A percentile compares a stretch with the other conserved stretches of the same genome.
phyloP scores from a whole-genome alignment of 1,140 invertebrate species.

The Bilobella aurantiaca region DNA sequence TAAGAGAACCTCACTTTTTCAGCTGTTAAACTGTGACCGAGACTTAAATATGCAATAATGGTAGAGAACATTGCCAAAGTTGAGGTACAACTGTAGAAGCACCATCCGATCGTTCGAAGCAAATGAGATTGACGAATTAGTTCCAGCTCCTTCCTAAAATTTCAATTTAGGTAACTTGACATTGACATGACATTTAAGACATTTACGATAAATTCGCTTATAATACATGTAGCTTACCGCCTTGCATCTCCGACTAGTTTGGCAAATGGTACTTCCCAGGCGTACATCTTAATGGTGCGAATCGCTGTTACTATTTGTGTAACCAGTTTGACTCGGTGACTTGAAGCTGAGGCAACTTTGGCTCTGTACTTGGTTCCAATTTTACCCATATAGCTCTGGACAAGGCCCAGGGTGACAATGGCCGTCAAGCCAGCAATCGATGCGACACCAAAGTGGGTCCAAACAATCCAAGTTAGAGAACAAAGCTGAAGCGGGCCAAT shows the following conservation, averaged over 20 bases:
- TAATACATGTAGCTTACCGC: neutral
- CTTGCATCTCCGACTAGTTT: neutral
- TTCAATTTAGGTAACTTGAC: neutral
- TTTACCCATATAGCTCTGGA: neutral
- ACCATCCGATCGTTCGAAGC: neutral
- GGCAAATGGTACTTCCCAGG: conserved; percentile 17
- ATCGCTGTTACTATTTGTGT: conserved; percentile 12
- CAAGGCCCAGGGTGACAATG: neutral
- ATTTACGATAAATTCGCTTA: neutral
- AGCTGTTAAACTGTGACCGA: conserved; percentile 40
- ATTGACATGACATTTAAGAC: no score
- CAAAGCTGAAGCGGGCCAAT: neutral
- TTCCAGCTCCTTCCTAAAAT: neutral
- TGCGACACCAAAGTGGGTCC: neutral
- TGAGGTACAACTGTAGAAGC: conserved; percentile 30
- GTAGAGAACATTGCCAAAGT: conserved; percentile 43
- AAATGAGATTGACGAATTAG: neutral
- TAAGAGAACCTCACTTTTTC: conserved; percentile 38
- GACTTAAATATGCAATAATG: conserved; percentile 40
- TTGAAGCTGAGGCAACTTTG: neutral
- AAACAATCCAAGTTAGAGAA: neutral
- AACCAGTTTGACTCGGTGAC: neutral
- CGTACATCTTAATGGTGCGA: conserved; percentile 19
- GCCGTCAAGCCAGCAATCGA: neutral
- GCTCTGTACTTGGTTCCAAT: neutral